Base-by-base conservation (phyloP, 2,888 invertebrate species). In the Platypus cylindrus region DNA sequence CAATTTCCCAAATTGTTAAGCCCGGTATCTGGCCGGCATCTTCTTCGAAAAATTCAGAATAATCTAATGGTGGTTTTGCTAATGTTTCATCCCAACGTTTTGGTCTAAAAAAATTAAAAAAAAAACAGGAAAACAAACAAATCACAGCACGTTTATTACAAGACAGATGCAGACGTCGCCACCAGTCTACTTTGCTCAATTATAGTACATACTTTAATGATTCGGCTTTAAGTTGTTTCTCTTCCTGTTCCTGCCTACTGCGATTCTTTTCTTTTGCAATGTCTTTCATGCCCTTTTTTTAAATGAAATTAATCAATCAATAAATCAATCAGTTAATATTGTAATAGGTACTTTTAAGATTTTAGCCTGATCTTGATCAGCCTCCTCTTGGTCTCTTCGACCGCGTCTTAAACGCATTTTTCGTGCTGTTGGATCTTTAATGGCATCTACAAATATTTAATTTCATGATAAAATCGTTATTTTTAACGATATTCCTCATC, bases 1-100 rank as follows among this genome's bases (percentile, higher is more conserved):
- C 98, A 42, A 98, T 98, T 68, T 99, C 98, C 97, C 97, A 98
- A 40, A 95, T 82, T 16, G 85, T 83, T 18, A 98, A 54, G 2
- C 95, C 94, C 0, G 91, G 83, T 34, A 83, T 69, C 56, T 91
- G 90, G 0, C 97, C 97, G 0, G 93, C 89, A 49, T 87, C 91
- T 47, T 87, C 86, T 51, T 87, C 95, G 59, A 95, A 98, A 62
- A 95, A 87, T 61, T 95, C 93, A 0, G 93, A 93, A 64, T 97
- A 97, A 64, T 97, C 91, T 35, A 97, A 61, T 25, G 91, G 85
- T 0, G 95, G 95, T 58, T 94, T 91, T 59, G 91, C 93, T 40
- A 95, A 59, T 8, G 83, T 78, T 62, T 97, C 95, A 59, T 95
- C 93, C 95, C 95, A 95, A 37, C 89, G 75, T 62, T 93, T 93